Conservation (phyloP, 2,113 vertebrate genomes). For the Dunckerocampus dactyliophorus region DNA sequence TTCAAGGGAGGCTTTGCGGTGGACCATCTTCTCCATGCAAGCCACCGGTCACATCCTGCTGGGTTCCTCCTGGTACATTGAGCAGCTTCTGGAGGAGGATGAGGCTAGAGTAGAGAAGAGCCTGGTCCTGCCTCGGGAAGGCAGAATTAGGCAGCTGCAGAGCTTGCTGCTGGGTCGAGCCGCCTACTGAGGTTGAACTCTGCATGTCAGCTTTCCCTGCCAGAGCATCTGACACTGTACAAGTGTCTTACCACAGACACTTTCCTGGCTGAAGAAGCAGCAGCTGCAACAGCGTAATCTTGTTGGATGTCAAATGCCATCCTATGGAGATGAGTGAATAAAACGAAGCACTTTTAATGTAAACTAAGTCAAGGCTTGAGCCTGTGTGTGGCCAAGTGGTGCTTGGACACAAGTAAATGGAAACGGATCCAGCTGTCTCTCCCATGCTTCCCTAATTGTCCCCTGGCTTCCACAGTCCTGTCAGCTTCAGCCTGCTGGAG, state of each 20-base stretch:
- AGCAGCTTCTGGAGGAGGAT: conserved; percentile 84
- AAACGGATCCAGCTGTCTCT: conserved; percentile 55
- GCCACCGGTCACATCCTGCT: conserved; percentile 87
- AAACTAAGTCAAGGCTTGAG: background rate
- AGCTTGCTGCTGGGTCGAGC: conserved; percentile 54
- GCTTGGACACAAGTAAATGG: conserved; percentile 41
- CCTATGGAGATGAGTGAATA: conserved; percentile 39
- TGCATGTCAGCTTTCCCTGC: background rate
- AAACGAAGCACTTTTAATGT: conserved; percentile 36
- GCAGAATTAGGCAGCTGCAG: conserved; percentile 59
- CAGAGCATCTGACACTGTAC: background rate
- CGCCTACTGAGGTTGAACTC: conserved; percentile 18
- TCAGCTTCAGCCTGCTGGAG: conserved; percentile 46
- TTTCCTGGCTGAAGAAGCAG: background rate
- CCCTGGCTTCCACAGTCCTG: conserved; percentile 44
- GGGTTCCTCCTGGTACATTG: conserved; percentile 88
- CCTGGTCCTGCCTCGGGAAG: conserved; percentile 44
- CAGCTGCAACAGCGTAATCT: background rate
- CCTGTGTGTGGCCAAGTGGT: background rate
- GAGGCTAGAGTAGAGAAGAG: conserved; percentile 47
- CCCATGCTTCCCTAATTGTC: conserved; percentile 57
- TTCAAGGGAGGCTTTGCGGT: conserved; percentile 84
- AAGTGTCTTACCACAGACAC: conserved; percentile 31
- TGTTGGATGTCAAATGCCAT: conserved; percentile 24
- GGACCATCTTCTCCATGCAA: conserved; percentile 88